Evolutionary conservation across 2,113 vertebrate species (phyloP).

Genomic region (Neolamprologus sp.): DNA sequence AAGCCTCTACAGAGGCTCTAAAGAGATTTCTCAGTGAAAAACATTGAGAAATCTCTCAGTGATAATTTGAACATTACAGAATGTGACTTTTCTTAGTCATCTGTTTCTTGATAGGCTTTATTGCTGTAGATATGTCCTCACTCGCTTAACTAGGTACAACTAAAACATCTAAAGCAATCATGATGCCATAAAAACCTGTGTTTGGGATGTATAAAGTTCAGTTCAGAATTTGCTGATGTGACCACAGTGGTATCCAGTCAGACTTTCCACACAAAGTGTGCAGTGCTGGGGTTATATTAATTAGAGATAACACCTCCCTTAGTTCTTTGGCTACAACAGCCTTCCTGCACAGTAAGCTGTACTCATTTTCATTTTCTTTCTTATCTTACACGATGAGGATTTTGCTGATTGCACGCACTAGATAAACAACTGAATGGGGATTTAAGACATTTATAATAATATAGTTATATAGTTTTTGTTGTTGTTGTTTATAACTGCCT

Average conservation of each 20-base stretch:
- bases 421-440: neutral
- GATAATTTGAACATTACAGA: neutral
- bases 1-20: neutral
- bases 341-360: neutral
- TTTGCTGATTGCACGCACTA: neutral
- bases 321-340: neutral
- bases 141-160: neutral
- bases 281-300: neutral
- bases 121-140: neutral
- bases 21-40: neutral
- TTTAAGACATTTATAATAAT: neutral
- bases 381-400: neutral
- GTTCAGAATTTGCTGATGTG: neutral
- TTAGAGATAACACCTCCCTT: neutral
- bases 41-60: neutral
- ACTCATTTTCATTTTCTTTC: neutral
- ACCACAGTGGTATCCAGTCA: neutral
- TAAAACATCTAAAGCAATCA: neutral
- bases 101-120: neutral
- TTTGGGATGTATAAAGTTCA: neutral
- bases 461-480: neutral
- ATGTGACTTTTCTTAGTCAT: neutral
- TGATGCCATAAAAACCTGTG: neutral
- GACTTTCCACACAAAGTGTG: neutral
- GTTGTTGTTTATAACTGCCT: neutral